These are phyloP conservation scores for Bombus confusus DNA, from an alignment of 1,140 invertebrate genomes.

Conservation along the genomic window DNA sequence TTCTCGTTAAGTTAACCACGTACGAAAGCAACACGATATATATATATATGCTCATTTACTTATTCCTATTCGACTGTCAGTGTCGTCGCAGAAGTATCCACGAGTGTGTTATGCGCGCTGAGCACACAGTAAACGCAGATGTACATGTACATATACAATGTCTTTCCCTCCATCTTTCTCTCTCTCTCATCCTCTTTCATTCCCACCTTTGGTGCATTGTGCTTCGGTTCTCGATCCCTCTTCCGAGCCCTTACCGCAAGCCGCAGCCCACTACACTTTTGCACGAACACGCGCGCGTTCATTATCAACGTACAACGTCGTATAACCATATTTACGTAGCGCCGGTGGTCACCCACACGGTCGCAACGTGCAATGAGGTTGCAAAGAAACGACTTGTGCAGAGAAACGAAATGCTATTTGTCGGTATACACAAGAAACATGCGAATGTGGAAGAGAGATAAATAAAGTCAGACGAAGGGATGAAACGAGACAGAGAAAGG, in stretches of 20 bases:
- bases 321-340: slow-evolving; percentile 61
- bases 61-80: slow-evolving; percentile 56
- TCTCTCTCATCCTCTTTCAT: background rate
- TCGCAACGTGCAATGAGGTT: slow-evolving; percentile 45
- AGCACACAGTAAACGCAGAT: slow-evolving; percentile 32
- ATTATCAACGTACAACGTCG: slow-evolving; percentile 62
- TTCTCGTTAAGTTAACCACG: slow-evolving; percentile 14
- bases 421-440: slow-evolving; percentile 33
- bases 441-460: background rate
- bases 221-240: slow-evolving; percentile 52
- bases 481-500: slow-evolving; percentile 25
- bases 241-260: slow-evolving; percentile 60
- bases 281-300: slow-evolving; percentile 57
- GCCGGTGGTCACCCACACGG: slow-evolving; percentile 52
- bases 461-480: background rate
- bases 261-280: slow-evolving; percentile 66
- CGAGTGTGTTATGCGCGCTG: slow-evolving; percentile 44
- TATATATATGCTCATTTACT: slow-evolving; percentile 48
- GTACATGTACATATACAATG: slow-evolving; percentile 31
- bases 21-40: slow-evolving; percentile 33
- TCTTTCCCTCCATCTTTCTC: background rate
- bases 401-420: slow-evolving; percentile 68
- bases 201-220: slow-evolving; percentile 44
- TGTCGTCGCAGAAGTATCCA: slow-evolving; percentile 55
- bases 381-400: slow-evolving; percentile 64